Evolutionary conservation across 2,888 invertebrate genomes (phyloP).

Genomic region (Cataglyphis rosenhaueri): DNA sequence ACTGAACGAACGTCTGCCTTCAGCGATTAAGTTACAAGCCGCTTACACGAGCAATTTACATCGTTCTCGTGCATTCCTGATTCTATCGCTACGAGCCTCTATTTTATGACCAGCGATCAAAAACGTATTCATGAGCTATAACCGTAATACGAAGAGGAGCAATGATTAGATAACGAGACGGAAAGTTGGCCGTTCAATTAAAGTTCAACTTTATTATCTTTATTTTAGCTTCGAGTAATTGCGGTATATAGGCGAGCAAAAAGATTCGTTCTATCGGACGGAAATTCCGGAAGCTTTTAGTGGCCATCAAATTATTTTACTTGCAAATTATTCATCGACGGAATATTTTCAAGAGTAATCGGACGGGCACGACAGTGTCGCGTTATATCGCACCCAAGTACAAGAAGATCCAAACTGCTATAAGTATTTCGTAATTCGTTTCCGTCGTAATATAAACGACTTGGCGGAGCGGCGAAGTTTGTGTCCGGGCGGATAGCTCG

Average conservation of each 20-base stretch:
- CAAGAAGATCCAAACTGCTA: constrained; percentile 50
- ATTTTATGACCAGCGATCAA: constrained; percentile 50
- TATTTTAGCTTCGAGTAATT: constrained; percentile 79
- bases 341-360: constrained; percentile 62
- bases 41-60: constrained; percentile 36
- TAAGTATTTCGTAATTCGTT: constrained; percentile 70
- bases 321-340: constrained; percentile 56
- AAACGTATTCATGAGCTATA: constrained; percentile 39
- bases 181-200: constrained; percentile 68
- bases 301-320: constrained; percentile 75
- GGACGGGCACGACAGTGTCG: constrained; percentile 14
- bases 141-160: constrained; percentile 19
- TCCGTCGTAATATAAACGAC: constrained; percentile 67
- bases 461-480: constrained; percentile 62
- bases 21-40: constrained; percentile 35
- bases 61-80: neutral
- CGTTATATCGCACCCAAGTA: constrained; percentile 27
- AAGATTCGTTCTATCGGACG: constrained; percentile 72
- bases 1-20: constrained; percentile 24
- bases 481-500: constrained; percentile 54
- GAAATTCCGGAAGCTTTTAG: constrained; percentile 81
- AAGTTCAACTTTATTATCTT: constrained; percentile 80
- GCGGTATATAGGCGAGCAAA: constrained; percentile 66
- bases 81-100: constrained; percentile 8
- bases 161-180: constrained; percentile 24